Evolutionary conservation across 37 sponge, comb jelly and placozoan species (phyloP).

Genomic region (Hexactinellida sp.): DNA sequence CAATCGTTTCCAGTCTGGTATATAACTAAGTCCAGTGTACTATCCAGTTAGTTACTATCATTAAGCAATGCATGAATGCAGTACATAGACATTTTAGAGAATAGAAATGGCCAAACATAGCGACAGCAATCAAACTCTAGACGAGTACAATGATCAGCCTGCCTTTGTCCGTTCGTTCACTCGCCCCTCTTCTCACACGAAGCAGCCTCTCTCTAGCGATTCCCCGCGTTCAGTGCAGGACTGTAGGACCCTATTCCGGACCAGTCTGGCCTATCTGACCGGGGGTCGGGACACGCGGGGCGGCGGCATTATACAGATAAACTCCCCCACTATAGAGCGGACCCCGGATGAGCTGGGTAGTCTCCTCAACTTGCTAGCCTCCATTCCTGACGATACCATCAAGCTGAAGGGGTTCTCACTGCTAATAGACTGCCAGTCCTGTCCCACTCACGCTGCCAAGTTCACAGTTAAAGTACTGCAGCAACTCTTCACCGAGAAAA

Average conservation of each 20-base stretch:
- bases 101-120: neutral
- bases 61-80: no score
- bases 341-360: neutral
- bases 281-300: neutral
- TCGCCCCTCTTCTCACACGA: neutral
- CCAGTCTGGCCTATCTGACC: neutral
- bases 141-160: neutral
- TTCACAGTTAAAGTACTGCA: conserved; percentile 6
- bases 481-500: neutral
- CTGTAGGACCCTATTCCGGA: neutral
- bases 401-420: neutral
- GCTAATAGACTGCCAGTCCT: neutral
- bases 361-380: neutral
- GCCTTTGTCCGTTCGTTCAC: neutral
- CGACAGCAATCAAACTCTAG: neutral
- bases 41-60: no score
- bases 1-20: no score
- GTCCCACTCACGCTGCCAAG: neutral
- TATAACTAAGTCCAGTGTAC: no score
- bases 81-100: no score
- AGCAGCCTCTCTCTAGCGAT: neutral
- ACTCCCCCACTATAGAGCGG: neutral
- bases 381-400: neutral
- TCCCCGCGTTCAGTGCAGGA: neutral
- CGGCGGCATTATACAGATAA: neutral